Percentiles rank a stretch among this genome's conserved stretches.
These are phyloP conservation scores for Calycopis cecrops DNA, from an alignment of 1,140 invertebrate species.

Conservation along the genomic window DNA sequence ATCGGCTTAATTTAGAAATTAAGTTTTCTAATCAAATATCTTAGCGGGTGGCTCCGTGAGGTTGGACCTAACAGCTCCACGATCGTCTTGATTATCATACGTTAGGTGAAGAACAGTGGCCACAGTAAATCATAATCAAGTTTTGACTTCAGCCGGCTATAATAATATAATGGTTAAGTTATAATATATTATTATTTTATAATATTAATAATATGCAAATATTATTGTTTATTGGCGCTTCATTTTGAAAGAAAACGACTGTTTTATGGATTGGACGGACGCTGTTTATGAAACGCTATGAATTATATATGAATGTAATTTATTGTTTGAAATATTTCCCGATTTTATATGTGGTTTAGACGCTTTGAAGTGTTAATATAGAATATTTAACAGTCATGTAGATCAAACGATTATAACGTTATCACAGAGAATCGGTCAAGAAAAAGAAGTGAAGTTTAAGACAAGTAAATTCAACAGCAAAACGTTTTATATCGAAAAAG, in stretches of 20 bases:
- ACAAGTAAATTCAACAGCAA: too few species aligned
- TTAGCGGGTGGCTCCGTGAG: conserved; percentile 1
- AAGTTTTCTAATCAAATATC: conserved; percentile 7
- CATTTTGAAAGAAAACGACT: not conserved
- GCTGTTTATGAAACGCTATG: too few species aligned
- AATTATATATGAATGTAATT: too few species aligned
- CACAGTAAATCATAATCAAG: conserved; percentile 2
- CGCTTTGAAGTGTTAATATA: too few species aligned
- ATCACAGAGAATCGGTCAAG: too few species aligned
- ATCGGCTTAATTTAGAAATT: conserved; percentile 9
- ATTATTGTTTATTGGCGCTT: not conserved
- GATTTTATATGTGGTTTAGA: too few species aligned
- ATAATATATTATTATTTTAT: conserved; percentile 2
- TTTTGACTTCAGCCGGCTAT: not conserved
- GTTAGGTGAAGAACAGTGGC: conserved; percentile 6
- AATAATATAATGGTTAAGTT: not conserved
- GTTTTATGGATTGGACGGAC: too few species aligned
- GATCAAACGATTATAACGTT: too few species aligned
- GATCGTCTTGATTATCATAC: not conserved
- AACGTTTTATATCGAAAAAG: too few species aligned
- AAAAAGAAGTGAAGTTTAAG: too few species aligned
- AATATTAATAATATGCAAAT: conserved; percentile 6
- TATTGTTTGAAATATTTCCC: too few species aligned
- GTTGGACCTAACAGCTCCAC: not conserved
- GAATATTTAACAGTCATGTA: too few species aligned